These are phyloP conservation scores for Vandiemenella viatica DNA, from an alignment of 2,888 invertebrate species.

Conservation along the genomic window DNA sequence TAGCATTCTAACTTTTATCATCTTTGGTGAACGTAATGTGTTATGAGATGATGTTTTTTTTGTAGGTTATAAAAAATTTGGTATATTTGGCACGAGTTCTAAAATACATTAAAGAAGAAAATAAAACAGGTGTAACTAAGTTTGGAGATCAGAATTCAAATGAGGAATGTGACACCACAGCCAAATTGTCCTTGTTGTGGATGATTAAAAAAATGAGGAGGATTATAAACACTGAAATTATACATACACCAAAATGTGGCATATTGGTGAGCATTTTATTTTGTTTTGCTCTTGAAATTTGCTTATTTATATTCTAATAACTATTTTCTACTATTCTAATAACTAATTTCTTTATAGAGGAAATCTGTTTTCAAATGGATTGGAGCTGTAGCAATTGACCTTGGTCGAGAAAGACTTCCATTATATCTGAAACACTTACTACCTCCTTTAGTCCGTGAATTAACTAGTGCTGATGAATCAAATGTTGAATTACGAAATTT, in stretches of 20 bases:
- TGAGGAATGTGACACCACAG: background rate
- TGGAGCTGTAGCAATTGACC: constrained; percentile 51
- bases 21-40: too few species aligned
- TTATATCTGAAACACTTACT: constrained; percentile 48
- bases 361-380: constrained; percentile 70
- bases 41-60: too few species aligned
- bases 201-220: constrained; percentile 56
- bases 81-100: background rate
- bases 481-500: constrained; percentile 47
- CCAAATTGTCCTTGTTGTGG: constrained; percentile 52
- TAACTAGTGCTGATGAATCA: constrained; percentile 43
- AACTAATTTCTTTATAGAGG: constrained; percentile 46
- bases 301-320: too few species aligned
- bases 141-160: background rate
- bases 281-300: too few species aligned
- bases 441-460: constrained; percentile 64
- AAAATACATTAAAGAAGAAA: too few species aligned
- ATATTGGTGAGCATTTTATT: constrained; percentile 45
- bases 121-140: too few species aligned
- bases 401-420: constrained; percentile 42
- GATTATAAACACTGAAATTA: constrained; percentile 64
- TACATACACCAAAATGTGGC: constrained; percentile 48
- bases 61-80: background rate
- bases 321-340: too few species aligned
- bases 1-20: too few species aligned